Evolutionary conservation across 2,888 invertebrate genomes (phyloP), one percentile per base, ranked within the genome.

Genomic region (Watsonalla cultraria): DNA sequence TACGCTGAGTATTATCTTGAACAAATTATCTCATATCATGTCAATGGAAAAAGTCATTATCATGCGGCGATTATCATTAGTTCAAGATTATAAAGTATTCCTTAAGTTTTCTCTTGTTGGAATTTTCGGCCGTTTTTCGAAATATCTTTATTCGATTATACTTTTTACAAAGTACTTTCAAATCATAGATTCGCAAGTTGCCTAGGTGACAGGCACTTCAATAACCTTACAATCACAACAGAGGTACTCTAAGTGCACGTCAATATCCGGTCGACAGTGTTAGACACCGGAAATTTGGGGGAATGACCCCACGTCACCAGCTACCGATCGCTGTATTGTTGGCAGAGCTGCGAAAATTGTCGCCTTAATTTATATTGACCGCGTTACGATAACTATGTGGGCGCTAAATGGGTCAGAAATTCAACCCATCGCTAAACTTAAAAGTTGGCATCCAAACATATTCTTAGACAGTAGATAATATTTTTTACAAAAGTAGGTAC

Each of bases 281-380:
- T 65, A 68, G 76, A 66, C 70, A 65, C 78, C 80, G 80, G 82
- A 82, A 82, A 72, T 64, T 57, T 65, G 58, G 80, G 78, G 74
- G 70, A 79, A 79, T 76, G 80, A 80, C 80, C 79, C 73, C 68
- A 60, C 56, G 64, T 65, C 69, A 67, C 65, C 64, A 62, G 58
- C 66, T 60, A 66, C 65, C 66, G 59, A 60, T 64, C 68, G 69
- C 55, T 67, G 53, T 52, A 57, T 51, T 58, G 65, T 64, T 67
- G 63, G 61, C 72, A 72, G 67, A 64, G 60, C 60, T 61, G 77
- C 74, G 63, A 76, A 78, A 77, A 67, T 60, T 70, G 70, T 58
- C 74, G 78, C 74, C 70, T 76, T 55, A 56, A 55, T 58, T 24
- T 24, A 24, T 63, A 64, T 62, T 63, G 47, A 51, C 52, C 47